Evolutionary conservation across 2,888 invertebrate species (phyloP).

Genomic region (Drosophila mimica): DNA sequence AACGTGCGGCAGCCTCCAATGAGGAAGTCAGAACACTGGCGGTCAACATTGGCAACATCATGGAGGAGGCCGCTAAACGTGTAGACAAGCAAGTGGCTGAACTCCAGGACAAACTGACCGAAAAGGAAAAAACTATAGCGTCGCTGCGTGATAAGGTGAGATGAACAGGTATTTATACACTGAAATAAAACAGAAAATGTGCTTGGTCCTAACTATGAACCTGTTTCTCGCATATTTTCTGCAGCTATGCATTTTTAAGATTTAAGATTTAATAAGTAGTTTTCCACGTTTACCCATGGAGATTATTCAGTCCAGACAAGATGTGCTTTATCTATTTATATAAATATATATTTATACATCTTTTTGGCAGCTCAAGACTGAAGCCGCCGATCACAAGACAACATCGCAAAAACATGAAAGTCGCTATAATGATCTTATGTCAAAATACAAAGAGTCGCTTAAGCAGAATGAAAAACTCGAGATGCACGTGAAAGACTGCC

Average conservation of each 20-base stretch:
- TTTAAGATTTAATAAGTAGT: neutral
- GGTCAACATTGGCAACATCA: conserved; percentile 86
- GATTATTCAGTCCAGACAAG: neutral
- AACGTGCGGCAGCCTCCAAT: conserved; percentile 85
- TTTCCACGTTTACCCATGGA: neutral
- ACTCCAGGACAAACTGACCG: conserved; percentile 87
- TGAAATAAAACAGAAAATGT: neutral
- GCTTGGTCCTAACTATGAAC: neutral
- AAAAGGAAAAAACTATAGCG: conserved; percentile 86
- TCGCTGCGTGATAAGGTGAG: conserved; percentile 85
- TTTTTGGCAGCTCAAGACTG: conserved; percentile 50
- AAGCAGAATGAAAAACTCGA: conserved; percentile 74
- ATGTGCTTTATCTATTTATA: neutral
- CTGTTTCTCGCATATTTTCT: neutral
- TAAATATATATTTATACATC: neutral
- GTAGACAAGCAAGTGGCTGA: conserved; percentile 87
- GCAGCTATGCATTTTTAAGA: neutral
- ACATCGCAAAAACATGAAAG: conserved; percentile 82
- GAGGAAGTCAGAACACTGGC: conserved; percentile 87
- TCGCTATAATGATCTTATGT: conserved; percentile 69
- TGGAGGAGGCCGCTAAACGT: conserved; percentile 86
- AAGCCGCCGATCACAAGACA: conserved; percentile 62
- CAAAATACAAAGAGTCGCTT: conserved; percentile 70
- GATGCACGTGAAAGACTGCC: conserved; percentile 84
- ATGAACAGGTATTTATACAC: neutral